Evolutionary conservation across 2,888 invertebrate genomes (phyloP), one percentile per base, ranked within the genome.

Genomic region (Drosophila merina): DNA sequence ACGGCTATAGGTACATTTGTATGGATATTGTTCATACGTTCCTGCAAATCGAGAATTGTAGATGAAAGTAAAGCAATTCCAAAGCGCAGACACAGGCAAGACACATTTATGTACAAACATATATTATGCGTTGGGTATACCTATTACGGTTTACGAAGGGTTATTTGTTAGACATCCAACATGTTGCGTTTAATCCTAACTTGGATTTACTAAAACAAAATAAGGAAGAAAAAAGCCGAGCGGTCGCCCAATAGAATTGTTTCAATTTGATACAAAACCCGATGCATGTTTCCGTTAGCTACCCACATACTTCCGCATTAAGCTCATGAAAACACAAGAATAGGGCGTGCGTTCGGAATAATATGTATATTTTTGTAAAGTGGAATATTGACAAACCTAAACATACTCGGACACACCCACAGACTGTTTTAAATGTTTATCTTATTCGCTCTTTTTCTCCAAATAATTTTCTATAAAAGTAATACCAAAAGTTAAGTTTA

Each of bases 231-330:
- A 20, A 20, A 20, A 20, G 20, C 20, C 31, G 45, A 8, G 10
- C 31, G 31, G 51, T 25, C 72, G 67, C 60, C 88, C 86, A 84
- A 84, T 84, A 74, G 82, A 87, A 87, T 85, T 84, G 76, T 72
- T 76, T 71, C 71, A 77, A 79, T 72, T 73, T 79, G 76, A 86
- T 78, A 80, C 73, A 77, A 85, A 67, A 76, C 74, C 78, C 76
- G 57, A 67, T 72, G 74, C 72, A 71, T 72, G 76, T 51, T 79
- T 85, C 75, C 86, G 79, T 72, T 74, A 71, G 77, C 87, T 75
- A 72, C 74, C 86, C 86, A 67, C 86, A 77, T 62, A 68, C 57
- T 74, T 84, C 84, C 84, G 83, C 76, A 52, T 7, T 36, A 36
- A 45, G 28, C 45, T 44, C 38, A 47, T 40, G 14, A 69, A 36